Conservation (phyloP, 2,113 vertebrate species). For the Phalacrocorax brasilianus region DNA sequence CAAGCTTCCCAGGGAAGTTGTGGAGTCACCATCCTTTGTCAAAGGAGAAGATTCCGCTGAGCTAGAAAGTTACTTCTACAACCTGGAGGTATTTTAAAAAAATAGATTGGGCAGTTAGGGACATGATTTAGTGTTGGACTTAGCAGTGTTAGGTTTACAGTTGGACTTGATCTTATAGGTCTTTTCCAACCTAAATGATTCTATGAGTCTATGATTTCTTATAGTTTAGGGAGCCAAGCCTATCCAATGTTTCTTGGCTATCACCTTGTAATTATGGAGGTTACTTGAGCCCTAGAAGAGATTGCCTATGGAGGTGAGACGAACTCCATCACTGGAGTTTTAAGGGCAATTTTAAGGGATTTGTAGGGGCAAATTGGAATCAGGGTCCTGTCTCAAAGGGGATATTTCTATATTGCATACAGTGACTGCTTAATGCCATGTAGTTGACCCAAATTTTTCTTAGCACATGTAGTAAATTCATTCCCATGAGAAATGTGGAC, state of each 20-base stretch:
- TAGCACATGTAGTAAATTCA: not conserved
- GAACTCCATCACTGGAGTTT: not conserved
- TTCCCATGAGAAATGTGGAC: not conserved
- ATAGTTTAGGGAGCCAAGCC: not conserved
- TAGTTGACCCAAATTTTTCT: not conserved
- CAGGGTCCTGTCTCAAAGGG: not conserved
- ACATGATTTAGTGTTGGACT: no score
- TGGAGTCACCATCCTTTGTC: no score
- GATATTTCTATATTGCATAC: not conserved
- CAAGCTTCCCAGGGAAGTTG: no score
- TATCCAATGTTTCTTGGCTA: not conserved
- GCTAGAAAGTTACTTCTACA: no score
- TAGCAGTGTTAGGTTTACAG: no score
- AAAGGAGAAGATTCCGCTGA: no score
- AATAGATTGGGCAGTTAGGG: no score
- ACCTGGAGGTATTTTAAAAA: no score
- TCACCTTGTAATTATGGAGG: not conserved
- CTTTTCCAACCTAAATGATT: no score
- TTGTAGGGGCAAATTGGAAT: not conserved
- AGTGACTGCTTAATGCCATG: not conserved
- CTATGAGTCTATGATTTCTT: not conserved
- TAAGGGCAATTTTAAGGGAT: not conserved
- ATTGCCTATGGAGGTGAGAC: not conserved
- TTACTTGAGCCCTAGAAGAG: not conserved
- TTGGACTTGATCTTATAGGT: no score